Conservation (phyloP, 2,113 vertebrate genomes). For the Platichthys stellatus region DNA sequence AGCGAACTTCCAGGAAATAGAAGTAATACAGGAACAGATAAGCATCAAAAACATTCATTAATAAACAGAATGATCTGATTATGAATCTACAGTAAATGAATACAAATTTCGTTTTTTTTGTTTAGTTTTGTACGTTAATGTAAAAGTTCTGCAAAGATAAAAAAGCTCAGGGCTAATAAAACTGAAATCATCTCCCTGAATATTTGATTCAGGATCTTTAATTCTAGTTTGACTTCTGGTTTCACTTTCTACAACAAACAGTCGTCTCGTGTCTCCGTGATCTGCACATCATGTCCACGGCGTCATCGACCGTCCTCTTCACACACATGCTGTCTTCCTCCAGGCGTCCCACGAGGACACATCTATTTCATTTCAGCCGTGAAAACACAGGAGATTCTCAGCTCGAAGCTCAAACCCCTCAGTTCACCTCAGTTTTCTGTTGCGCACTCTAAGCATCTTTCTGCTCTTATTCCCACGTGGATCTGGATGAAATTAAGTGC, state of each 20-base stretch:
- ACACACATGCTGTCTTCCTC: not conserved
- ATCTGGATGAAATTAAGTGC: conserved; percentile 58
- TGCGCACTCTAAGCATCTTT: conserved; percentile 51
- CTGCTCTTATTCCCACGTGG: conserved; percentile 26
- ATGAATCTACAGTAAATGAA: too few species aligned
- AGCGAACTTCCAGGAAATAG: too few species aligned
- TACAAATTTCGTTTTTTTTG: too few species aligned
- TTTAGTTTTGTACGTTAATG: too few species aligned
- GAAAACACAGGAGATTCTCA: conserved; percentile 8
- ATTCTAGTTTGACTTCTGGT: not conserved
- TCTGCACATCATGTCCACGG: too few species aligned
- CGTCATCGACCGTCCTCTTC: not conserved
- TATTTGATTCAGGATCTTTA: too few species aligned
- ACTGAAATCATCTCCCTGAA: too few species aligned
- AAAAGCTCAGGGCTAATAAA: too few species aligned
- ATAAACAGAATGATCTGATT: too few species aligned
- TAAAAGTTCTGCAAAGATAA: too few species aligned
- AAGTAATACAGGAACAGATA: too few species aligned
- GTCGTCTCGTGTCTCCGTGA: not conserved
- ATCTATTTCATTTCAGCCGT: not conserved
- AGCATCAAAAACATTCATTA: too few species aligned
- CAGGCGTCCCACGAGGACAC: not conserved
- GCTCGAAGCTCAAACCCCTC: not conserved
- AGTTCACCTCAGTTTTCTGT: conserved; percentile 19
- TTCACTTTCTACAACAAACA: not conserved